Evolutionary conservation across 1,140 invertebrate genomes (phyloP).

Genomic region (Saccostrea glomerata): DNA sequence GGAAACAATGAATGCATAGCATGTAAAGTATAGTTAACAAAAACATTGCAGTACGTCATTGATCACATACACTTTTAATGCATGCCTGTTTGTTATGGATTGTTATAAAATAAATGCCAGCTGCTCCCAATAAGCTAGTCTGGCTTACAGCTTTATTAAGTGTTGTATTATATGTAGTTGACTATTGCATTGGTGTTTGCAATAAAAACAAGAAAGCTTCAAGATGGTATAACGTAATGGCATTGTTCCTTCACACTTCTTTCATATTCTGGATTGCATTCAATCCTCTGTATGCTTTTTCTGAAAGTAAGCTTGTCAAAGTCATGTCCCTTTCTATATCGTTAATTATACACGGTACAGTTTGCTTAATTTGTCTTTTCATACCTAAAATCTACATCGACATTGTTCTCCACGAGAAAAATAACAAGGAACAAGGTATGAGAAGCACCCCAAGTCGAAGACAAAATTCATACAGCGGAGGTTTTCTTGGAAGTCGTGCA

Average conservation of each 20-base stretch:
- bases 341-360: constrained; percentile 61
- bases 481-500: background rate
- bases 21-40: too few relatives aligned
- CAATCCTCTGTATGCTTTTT: constrained; percentile 66
- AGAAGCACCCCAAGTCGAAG: background rate
- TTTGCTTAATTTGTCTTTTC: constrained; percentile 63
- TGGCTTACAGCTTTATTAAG: too few relatives aligned
- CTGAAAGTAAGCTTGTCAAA: constrained; percentile 54
- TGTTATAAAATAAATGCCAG: too few relatives aligned
- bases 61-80: too few relatives aligned
- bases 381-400: constrained; percentile 79
- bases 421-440: constrained; percentile 52
- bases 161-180: too few relatives aligned
- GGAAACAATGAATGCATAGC: too few relatives aligned
- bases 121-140: too few relatives aligned
- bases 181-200: constrained; percentile 95
- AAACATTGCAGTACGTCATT: too few relatives aligned
- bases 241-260: constrained; percentile 69
- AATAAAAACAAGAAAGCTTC: constrained; percentile 81
- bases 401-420: constrained; percentile 51
- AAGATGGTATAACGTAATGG: constrained; percentile 72
- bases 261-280: constrained; percentile 71
- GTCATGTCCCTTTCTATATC: constrained; percentile 59
- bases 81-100: too few relatives aligned
- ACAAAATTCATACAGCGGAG: background rate